Evolutionary conservation across 2,797 vertebrate species (phyloP), one percentile per base, ranked within the genome.

Genomic region (Sebastes oblongus): DNA sequence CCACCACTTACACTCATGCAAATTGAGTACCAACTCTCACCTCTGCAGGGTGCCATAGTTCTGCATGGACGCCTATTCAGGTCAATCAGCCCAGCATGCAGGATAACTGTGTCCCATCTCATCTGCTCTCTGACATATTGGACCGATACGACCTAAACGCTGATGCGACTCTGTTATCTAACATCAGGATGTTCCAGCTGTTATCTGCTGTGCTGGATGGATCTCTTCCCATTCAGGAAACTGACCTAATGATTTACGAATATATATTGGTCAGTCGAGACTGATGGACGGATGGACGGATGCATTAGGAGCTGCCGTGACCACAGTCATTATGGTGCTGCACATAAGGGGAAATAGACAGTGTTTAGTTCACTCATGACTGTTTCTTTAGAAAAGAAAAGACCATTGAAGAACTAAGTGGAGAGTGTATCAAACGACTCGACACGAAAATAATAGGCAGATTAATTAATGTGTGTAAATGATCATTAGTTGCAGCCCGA

Each of bases 1-100:
- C 10, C 58, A 24, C 14, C 24, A 46, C n/a, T 27, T 4, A 22
- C 22, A 59, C 5, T 56, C 9, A 29, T 54, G n/a, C 6, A 55
- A 36, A 36, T 24, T 0, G 0, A 77, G 34, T 85, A 56, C 75
- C 61, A 39, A 6, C 25, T 65, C 46, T 34, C 3, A 18, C 84
- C 86, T 82, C 75, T 74, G 74, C 46, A 68, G 81, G 90, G 81
- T 5, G 55, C 80, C 56, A 64, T 24, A 52, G 79, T 6, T 24
- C 59, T 71, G 54, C 66, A 71, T 6, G 58, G 18, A 67, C 6
- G 24, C 3, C 29, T 36, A 22, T 58, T 24, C 67, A 56, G 65
- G 74, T 75, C 72, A 77, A 39, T 46, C 42, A 46, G 42, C 42
- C 18, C 42, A 46, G 11, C 55, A 29, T 36, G 59, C 30, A 60